phyloP scores from a whole-genome alignment of 2,888 invertebrate species.

The Yponomeuta cagnagella region DNA sequence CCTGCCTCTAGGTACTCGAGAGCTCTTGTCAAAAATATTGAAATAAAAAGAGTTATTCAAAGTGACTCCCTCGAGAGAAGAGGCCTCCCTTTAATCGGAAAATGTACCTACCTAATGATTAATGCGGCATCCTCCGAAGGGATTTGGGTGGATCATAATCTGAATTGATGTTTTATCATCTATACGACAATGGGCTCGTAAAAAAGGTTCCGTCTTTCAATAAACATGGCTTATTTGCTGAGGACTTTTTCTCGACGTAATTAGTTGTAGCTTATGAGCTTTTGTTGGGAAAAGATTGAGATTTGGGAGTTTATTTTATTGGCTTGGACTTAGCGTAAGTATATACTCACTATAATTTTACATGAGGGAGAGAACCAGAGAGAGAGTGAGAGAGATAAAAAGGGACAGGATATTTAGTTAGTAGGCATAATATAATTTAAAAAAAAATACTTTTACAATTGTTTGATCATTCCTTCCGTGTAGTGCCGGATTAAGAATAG shows the following conservation, averaged over 20 bases:
- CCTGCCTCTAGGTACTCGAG: not conserved
- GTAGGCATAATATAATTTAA: too few relatives aligned
- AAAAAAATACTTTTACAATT: too few relatives aligned
- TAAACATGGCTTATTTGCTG: not conserved
- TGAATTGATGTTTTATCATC: constrained; percentile 2
- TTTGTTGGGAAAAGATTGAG: not conserved
- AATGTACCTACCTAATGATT: constrained; percentile 1
- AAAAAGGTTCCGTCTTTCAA: constrained; percentile 3
- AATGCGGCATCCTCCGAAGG: not conserved
- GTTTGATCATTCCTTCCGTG: too few relatives aligned
- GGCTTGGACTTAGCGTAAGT: too few relatives aligned
- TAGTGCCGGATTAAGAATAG: too few relatives aligned
- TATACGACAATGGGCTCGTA: not conserved
- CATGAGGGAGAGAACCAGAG: too few relatives aligned
- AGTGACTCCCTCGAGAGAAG: not conserved
- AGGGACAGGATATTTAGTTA: too few relatives aligned
- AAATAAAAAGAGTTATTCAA: not conserved
- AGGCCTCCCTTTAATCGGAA: not conserved
- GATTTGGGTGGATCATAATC: not conserved
- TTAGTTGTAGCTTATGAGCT: not conserved
- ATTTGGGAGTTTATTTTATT: too few relatives aligned
- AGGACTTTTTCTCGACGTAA: not conserved
- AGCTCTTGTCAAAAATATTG: not conserved
- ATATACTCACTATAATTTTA: too few relatives aligned
- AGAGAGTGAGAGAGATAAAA: too few relatives aligned